A percentile compares a stretch with the other conserved stretches of the same genome.
Conservation (phyloP, 1,140 invertebrate species). For the Eurosta solidaginis region DNA sequence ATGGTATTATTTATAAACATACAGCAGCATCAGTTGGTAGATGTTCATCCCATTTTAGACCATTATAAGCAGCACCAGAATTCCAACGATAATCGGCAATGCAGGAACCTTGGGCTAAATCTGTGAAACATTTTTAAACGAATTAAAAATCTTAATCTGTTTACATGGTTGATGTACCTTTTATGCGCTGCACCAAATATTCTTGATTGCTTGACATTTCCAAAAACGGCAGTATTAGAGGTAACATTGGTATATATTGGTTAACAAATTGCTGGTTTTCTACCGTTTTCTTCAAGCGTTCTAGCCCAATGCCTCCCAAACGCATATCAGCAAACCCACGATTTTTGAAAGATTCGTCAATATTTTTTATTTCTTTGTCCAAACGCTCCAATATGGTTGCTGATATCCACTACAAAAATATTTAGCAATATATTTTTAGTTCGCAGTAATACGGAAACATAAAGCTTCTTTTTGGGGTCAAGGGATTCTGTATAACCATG, state of each 20-base stretch:
- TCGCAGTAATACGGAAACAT: too few relatives aligned
- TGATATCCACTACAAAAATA: conserved; percentile 71
- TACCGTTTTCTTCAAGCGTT: conserved; percentile 72
- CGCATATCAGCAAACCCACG: conserved; percentile 73
- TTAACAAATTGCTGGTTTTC: conserved; percentile 65
- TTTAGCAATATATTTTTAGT: background rate
- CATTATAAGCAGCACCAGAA: conserved; percentile 71
- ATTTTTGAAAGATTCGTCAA: conserved; percentile 69
- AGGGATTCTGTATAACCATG: too few relatives aligned
- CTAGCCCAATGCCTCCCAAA: conserved; percentile 72
- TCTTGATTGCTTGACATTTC: conserved; percentile 81
- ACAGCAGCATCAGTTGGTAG: conserved; percentile 80
- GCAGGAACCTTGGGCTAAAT: conserved; percentile 76
- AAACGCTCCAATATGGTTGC: conserved; percentile 75
- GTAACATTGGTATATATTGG: conserved; percentile 70
- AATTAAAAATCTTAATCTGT: background rate
- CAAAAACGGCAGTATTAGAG: conserved; percentile 75
- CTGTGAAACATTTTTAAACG: conserved; percentile 40
- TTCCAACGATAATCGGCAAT: conserved; percentile 85
- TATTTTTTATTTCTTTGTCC: conserved; percentile 70
- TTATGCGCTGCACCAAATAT: conserved; percentile 78
- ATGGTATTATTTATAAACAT: too few relatives aligned
- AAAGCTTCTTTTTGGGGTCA: too few relatives aligned
- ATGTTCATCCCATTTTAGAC: conserved; percentile 77
- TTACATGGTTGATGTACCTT: conserved; percentile 41